A percentile compares a stretch with the other conserved stretches of the same genome.
Conservation (phyloP, 2,797 vertebrate species). For the Cuniculus paca region DNA sequence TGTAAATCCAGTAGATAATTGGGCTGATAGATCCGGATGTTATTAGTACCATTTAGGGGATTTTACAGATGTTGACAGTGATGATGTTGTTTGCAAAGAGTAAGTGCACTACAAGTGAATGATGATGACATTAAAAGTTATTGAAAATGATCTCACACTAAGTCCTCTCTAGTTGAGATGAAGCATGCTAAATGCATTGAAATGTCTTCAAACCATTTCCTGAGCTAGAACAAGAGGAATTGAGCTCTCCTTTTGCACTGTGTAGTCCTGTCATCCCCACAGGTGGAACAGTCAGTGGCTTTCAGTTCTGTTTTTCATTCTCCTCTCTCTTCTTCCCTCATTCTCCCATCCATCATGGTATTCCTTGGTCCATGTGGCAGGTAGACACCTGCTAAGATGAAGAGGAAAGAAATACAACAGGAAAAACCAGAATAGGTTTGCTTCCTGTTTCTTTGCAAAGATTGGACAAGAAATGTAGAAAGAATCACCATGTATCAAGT, state of each 20-base stretch:
- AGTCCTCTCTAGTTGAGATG: conserved; percentile 6
- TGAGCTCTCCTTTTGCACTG: neutral
- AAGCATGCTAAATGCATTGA: neutral
- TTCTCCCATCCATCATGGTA: neutral
- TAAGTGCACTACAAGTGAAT: neutral
- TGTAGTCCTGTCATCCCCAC: accelerated
- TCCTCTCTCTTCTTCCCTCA: neutral
- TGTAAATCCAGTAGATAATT: neutral
- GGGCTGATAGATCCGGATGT: neutral
- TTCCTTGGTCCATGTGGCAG: neutral
- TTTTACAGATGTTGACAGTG: neutral
- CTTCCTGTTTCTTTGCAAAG: neutral
- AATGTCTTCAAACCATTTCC: neutral
- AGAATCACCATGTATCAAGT: neutral
- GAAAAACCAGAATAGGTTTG: neutral
- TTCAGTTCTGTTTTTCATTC: neutral
- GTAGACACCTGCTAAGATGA: neutral
- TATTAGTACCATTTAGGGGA: neutral
- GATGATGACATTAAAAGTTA: neutral
- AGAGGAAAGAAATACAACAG: neutral
- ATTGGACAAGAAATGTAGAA: neutral
- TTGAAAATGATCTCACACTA: neutral
- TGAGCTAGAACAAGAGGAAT: neutral
- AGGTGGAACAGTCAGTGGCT: neutral
- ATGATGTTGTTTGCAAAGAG: neutral